phyloP scores from a whole-genome alignment of 2,797 vertebrate genomes.

The Smutsia gigantea region DNA sequence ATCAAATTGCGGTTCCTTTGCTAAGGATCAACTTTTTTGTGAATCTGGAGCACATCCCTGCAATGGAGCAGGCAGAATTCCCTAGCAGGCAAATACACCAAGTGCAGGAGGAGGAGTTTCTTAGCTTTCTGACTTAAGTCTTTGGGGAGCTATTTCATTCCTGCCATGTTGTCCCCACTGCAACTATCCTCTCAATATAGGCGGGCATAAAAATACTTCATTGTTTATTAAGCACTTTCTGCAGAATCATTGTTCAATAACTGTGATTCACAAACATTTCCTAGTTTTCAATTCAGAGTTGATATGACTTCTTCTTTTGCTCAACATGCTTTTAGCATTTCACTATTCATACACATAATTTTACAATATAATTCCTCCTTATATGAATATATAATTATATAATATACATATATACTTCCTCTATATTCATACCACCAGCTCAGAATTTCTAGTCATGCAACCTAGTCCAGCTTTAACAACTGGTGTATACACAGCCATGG shows the following conservation, averaged over 20 bases:
- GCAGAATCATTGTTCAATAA: slow-evolving; percentile 1
- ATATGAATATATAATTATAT: not conserved
- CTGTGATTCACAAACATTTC: not conserved
- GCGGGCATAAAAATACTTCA: not conserved
- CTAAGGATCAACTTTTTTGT: not conserved
- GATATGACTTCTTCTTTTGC: not conserved
- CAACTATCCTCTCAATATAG: not conserved
- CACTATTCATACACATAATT: not conserved
- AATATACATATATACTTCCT: not conserved
- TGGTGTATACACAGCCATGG: not conserved
- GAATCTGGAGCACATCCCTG: not conserved
- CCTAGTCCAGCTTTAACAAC: not conserved
- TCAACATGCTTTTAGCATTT: not conserved
- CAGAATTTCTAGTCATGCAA: not conserved
- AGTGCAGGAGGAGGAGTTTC: not conserved
- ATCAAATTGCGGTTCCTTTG: not conserved
- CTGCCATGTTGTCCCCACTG: not conserved
- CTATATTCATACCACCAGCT: not conserved
- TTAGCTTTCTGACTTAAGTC: not conserved
- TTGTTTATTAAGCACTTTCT: not conserved
- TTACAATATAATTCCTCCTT: not conserved
- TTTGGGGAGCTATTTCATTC: not conserved
- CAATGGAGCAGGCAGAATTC: not conserved
- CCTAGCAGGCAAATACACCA: not conserved
- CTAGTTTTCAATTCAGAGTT: not conserved